Base-by-base conservation (phyloP, 2,888 invertebrate genomes). In the Caenorhabditis sp. region DNA sequence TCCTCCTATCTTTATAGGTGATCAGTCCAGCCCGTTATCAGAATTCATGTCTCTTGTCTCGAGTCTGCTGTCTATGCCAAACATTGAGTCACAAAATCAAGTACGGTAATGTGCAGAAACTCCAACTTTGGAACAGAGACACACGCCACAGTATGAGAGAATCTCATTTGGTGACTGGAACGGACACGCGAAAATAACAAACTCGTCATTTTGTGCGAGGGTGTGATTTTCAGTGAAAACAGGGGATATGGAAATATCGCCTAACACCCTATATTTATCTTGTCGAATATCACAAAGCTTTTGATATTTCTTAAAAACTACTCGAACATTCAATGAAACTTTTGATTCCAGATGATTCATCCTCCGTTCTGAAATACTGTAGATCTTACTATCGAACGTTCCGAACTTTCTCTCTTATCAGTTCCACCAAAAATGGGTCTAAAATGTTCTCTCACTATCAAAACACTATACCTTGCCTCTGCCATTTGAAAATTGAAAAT, bases 131-230 rank as follows among this genome's bases (percentile, higher is more conserved):
- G 19, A 47, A 19, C 19, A 7, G 14, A 47, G 19, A n/a, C n/a
- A n/a, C n/a, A n/a, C n/a, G n/a, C n/a, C n/a, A n/a, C n/a, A n/a
- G n/a, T n/a, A n/a, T n/a, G n/a, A n/a, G n/a, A n/a, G n/a, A n/a
- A n/a, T n/a, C n/a, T n/a, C n/a, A n/a, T n/a, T n/a, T 2, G 1
- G n/a, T 47, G 1, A 47, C 47, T 47, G 28, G 28, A 64, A 12
- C 1, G 22, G 35, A 3, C 24, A 19, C 38, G 12, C 26, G 31
- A 49, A 66, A 61, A 61, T 41, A 61, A 61, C 61, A 61, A 61
- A 61, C 19, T 61, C 61, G 61, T 61, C 61, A 61, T 24, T 61
- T 61, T 61, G 61, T 61, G 19, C 2, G 19, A 44, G 44, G 44
- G 10, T n/a, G n/a, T 10, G 1, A 19, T 47, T 47, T 5, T 7